phyloP scores from a whole-genome alignment of 1,140 invertebrate species.

The Zaprionus camerounensis region DNA sequence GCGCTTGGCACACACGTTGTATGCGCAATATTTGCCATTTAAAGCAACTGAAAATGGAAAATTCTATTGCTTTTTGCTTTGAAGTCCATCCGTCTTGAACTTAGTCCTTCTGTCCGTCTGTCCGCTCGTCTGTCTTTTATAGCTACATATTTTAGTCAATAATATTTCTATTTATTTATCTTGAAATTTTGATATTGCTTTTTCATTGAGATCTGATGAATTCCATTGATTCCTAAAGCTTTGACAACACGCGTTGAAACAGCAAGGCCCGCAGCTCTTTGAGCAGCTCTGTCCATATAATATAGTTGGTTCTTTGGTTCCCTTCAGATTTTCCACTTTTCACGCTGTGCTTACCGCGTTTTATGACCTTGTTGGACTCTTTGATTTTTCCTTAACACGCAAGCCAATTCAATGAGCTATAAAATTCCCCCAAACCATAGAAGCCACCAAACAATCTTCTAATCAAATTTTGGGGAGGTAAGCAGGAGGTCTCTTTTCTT shows the following conservation, averaged over 20 bases:
- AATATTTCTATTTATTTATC: not conserved
- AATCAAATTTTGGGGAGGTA: not conserved
- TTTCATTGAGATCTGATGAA: not conserved
- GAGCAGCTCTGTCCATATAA: not conserved
- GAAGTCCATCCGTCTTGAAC: not conserved
- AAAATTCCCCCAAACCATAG: slow-evolving; percentile 8
- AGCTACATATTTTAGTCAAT: not conserved
- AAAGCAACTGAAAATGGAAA: not conserved
- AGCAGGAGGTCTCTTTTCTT: not conserved
- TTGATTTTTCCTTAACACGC: slow-evolving; percentile 11
- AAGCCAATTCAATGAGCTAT: slow-evolving; percentile 39
- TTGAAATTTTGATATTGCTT: slow-evolving; percentile 1
- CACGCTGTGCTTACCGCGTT: not conserved
- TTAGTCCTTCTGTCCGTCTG: not conserved
- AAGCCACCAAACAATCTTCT: not conserved
- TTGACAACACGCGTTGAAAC: not conserved
- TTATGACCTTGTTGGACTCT: slow-evolving; percentile 5
- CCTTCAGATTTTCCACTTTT: slow-evolving; percentile 7
- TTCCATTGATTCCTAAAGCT: not conserved
- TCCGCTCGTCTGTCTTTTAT: not conserved
- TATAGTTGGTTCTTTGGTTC: slow-evolving; percentile 1
- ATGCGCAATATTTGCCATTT: slow-evolving; percentile 38
- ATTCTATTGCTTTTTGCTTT: slow-evolving; percentile 26
- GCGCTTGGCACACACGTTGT: slow-evolving; percentile 40
- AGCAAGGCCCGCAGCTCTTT: not conserved